A percentile compares a stretch with the other conserved stretches of the same genome.
Conservation (phyloP, 2,113 vertebrate genomes). For the Clupea harengus region DNA sequence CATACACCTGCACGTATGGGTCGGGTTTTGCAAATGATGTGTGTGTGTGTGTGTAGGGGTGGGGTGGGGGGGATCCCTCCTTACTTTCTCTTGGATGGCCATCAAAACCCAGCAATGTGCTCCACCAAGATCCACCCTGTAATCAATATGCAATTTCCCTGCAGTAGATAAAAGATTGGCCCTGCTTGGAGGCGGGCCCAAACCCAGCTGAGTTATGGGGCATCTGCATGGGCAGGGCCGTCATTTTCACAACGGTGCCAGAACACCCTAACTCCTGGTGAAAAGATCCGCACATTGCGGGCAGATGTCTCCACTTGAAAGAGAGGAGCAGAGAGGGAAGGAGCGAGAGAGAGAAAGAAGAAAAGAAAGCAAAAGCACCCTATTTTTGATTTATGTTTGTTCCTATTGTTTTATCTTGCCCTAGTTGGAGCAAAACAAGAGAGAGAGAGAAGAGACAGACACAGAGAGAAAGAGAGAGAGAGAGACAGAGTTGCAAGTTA, state of each 20-base stretch:
- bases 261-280: constrained; percentile 66
- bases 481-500: constrained; percentile 41
- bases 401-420: constrained; percentile 53
- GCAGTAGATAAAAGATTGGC: constrained; percentile 60
- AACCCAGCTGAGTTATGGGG: constrained; percentile 60
- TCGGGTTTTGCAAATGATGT: not conserved
- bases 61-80: not conserved
- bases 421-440: constrained; percentile 42
- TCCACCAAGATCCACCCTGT: constrained; percentile 44
- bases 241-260: constrained; percentile 63
- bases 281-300: constrained; percentile 63
- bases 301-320: constrained; percentile 46
- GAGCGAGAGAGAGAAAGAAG: constrained; percentile 35
- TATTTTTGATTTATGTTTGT: constrained; percentile 49
- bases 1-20: not conserved
- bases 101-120: constrained; percentile 46
- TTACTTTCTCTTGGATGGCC: constrained; percentile 32
- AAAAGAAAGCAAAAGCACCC: constrained; percentile 22
- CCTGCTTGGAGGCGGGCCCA: constrained; percentile 58
- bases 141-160: constrained; percentile 75
- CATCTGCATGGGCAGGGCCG: constrained; percentile 57
- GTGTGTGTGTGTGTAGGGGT: constrained; percentile 8
- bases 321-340: constrained; percentile 14
- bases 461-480: not conserved
- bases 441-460: constrained; percentile 19